A percentile compares a stretch with the other conserved stretches of the same genome.
Evolutionary conservation across 1,140 invertebrate genomes (phyloP).

Genomic region (Lepidurus packardi): DNA sequence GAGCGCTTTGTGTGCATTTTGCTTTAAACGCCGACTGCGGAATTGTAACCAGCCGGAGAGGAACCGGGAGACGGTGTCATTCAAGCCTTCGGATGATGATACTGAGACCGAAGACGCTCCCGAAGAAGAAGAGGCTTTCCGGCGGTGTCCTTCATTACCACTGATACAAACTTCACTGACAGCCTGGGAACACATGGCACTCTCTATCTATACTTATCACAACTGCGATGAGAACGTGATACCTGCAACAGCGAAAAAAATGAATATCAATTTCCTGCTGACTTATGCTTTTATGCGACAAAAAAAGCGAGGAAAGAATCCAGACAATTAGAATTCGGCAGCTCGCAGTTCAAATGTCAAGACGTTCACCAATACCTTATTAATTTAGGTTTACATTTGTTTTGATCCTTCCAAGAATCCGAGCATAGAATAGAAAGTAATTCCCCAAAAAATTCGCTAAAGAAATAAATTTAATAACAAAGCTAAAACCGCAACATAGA

Average conservation of each 20-base stretch:
- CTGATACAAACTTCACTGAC: conserved; percentile 15
- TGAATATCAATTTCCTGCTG: background rate
- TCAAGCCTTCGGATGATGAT: background rate
- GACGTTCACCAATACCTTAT: background rate
- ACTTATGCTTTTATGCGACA: background rate
- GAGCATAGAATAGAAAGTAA: no score
- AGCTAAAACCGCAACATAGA: no score
- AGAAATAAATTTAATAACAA: no score
- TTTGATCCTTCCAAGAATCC: no score
- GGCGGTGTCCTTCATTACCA: background rate
- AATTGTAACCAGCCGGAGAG: conserved; percentile 18
- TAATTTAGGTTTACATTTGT: no score
- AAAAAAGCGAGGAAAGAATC: background rate
- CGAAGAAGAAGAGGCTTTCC: background rate
- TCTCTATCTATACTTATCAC: conserved; percentile 19
- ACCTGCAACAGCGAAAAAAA: background rate
- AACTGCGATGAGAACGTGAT: background rate
- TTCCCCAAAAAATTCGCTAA: no score
- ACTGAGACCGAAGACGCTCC: conserved; percentile 1
- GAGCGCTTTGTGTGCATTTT: background rate
- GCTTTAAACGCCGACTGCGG: background rate
- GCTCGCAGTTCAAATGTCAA: background rate
- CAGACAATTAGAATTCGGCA: background rate
- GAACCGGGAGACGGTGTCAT: conserved; percentile 15
- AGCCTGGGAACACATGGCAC: conserved; percentile 20